phyloP scores from a whole-genome alignment of 1,140 invertebrate species.

The Paraescarpia echinospica region DNA sequence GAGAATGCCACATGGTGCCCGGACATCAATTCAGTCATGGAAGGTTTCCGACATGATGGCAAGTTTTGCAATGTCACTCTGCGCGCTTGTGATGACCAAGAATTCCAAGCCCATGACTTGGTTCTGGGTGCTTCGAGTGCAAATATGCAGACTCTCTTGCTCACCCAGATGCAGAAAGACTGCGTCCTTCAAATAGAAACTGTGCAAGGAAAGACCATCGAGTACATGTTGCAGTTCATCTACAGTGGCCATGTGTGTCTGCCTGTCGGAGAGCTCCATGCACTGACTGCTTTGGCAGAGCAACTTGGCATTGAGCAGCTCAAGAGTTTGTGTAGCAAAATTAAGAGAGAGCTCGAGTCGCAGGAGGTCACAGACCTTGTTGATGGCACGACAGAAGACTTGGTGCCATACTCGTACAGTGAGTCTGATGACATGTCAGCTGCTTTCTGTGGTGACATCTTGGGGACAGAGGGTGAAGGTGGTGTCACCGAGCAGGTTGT shows the following conservation, averaged over 20 bases:
- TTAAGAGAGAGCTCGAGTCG: background rate
- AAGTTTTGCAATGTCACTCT: background rate
- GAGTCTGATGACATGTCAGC: background rate
- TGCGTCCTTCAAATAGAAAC: background rate
- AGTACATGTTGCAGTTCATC: background rate
- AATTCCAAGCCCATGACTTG: background rate
- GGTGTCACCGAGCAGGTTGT: background rate
- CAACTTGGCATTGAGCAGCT: background rate
- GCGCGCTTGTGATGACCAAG: background rate
- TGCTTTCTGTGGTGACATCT: background rate
- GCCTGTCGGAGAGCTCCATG: background rate
- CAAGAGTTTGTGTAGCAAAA: background rate
- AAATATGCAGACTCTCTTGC: background rate
- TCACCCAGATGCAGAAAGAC: background rate
- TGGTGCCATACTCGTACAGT: background rate
- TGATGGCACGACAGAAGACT: background rate
- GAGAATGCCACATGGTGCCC: background rate
- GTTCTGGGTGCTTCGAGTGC: background rate
- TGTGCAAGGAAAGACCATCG: background rate
- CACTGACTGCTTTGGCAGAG: background rate
- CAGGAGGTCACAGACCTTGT: background rate
- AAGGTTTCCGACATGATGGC: background rate
- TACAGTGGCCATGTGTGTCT: background rate
- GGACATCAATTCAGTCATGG: background rate
- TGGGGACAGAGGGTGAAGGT: background rate